Evolutionary conservation across 2,113 vertebrate species (phyloP).

Genomic region (Ailuropoda melanoleuca): DNA sequence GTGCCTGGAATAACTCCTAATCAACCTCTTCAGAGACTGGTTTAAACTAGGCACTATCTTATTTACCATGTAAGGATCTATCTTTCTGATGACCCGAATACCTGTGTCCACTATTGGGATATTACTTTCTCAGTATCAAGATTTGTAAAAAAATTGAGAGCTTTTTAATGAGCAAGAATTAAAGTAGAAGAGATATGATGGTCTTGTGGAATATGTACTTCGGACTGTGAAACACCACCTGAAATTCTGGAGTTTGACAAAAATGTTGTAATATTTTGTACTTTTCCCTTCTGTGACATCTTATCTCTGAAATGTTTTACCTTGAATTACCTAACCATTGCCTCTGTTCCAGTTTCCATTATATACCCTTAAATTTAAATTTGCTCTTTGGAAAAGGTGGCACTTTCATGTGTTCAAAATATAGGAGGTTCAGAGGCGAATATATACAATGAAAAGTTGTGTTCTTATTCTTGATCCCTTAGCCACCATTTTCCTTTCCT

Average conservation of each 20-base stretch:
- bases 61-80: neutral
- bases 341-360: conserved; percentile 6
- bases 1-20: neutral
- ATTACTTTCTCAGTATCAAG: neutral
- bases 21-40: neutral
- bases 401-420: conserved; percentile 34
- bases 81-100: conserved; percentile 21
- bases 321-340: neutral
- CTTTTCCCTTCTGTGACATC: neutral
- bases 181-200: neutral
- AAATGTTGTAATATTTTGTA: neutral
- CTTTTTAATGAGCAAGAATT: neutral
- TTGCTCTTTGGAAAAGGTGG: conserved; percentile 35
- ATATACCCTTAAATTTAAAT: neutral
- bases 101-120: neutral
- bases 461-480: neutral
- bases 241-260: conserved; percentile 20
- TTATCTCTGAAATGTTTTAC: neutral
- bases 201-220: conserved; percentile 3
- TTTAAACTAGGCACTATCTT: neutral
- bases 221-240: neutral
- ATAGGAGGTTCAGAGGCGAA: neutral
- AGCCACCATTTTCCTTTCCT: neutral
- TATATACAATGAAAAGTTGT: conserved; percentile 9
- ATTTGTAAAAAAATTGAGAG: neutral